These are phyloP conservation scores for Phymorhynchus buccinoides DNA, from an alignment of 1,140 invertebrate genomes.

Conservation along the genomic window DNA sequence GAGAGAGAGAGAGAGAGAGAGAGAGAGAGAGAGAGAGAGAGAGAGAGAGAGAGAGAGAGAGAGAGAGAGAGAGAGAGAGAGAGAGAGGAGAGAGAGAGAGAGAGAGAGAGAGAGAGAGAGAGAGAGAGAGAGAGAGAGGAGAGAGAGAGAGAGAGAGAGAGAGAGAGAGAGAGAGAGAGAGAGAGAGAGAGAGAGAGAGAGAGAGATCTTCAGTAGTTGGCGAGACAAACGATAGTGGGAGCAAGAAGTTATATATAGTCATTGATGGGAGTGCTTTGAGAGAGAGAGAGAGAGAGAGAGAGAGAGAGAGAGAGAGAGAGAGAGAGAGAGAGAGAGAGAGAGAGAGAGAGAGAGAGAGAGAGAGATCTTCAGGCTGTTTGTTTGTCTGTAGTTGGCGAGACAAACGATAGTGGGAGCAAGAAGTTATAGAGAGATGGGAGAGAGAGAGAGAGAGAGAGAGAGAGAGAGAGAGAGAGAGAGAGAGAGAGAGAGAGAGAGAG, in stretches of 20 bases:
- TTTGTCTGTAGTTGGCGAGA: no score
- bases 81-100: not conserved
- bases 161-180: not conserved
- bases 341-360: not conserved
- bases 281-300: constrained; percentile 2
- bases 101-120: not conserved
- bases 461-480: not conserved
- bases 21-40: not conserved
- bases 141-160: not conserved
- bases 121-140: not conserved
- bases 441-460: constrained; percentile 29
- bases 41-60: no score
- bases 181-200: not conserved
- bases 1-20: constrained; percentile 6
- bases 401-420: not conserved
- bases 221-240: not conserved
- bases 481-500: no score
- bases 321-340: constrained; percentile 14
- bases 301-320: constrained; percentile 17
- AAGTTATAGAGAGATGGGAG: not conserved
- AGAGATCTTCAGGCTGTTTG: no score
- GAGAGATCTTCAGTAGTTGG: no score
- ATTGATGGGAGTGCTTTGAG: no score
- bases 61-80: no score
- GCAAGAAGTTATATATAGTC: no score